Base-by-base conservation (phyloP, 2,888 invertebrate species). In the Callyntrura guangdongensis region DNA sequence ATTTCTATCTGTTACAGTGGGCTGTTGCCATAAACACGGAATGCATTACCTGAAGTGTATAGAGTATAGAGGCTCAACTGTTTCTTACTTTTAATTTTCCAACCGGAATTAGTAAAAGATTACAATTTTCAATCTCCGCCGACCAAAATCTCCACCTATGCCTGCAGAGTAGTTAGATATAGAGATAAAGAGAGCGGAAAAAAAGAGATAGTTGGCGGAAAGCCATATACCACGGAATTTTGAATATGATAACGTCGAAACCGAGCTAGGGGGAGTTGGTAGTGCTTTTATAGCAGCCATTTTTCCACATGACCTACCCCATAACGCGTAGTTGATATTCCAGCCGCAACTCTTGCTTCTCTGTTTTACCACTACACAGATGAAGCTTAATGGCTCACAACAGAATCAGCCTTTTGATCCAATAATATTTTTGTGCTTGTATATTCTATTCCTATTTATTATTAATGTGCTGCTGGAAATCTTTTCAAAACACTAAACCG, bases 291-390 rank as follows among this genome's bases (percentile, higher is more conserved):
- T n/a, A 69, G 45, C 64, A 64, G 64, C 64, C 64, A 64, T 72
- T 72, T 72, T 72, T 72, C 45, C 72, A 72, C 72, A 72, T 72
- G 72, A 20, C 47, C 45, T 45, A 47, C 2, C 20, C 45, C 72
- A 72, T 72, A 22, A 64, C 22, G 61, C 17, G 53, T 53, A 53
- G n/a, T 14, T 14, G 53, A 2, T 53, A 53, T 1, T 53, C 53
- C 11, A 5, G 36, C 36, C 36, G 6, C 36, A 36, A 36, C 36
- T 53, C 14, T 11, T 53, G 2, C 4, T 53, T 53, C 4, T 53
- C 14, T 53, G 53, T 14, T 53, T n/a, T 11, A 14, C 12, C 11
- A 14, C 4, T 2, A 14, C 12, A 53, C 14, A 9, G 53, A 53
- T 53, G 53, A 27, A 69, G 69, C n/a, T n/a, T 36, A 36, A 36